A percentile compares a stretch with the other conserved stretches of the same genome.
Conservation (phyloP, 1,140 invertebrate genomes). For the Drosophila santomea region DNA sequence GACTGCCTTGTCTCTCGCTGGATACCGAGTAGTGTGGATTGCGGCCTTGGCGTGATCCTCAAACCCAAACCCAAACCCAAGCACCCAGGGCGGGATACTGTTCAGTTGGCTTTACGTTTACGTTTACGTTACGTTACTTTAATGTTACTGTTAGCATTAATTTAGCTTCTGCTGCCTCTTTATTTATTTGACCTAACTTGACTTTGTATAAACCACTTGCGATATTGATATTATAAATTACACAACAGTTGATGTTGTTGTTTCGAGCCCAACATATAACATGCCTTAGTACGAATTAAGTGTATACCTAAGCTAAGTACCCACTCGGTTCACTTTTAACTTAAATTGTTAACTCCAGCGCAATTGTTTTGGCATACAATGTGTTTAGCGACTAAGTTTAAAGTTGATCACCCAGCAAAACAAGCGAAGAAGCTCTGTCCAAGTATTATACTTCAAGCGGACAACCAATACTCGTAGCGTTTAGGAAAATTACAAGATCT, state of each 20-base stretch:
- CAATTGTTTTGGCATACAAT: constrained; percentile 18
- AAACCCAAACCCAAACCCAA: background rate
- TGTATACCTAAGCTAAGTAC: constrained; percentile 57
- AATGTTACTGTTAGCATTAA: constrained; percentile 42
- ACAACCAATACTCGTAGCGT: constrained; percentile 72
- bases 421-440: constrained; percentile 56
- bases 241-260: constrained; percentile 47
- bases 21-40: constrained; percentile 27
- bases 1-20: constrained; percentile 37
- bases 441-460: constrained; percentile 67
- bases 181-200: constrained; percentile 45
- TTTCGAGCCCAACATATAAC: constrained; percentile 56
- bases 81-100: constrained; percentile 11
- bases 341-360: constrained; percentile 24
- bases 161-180: constrained; percentile 35
- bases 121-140: constrained; percentile 32
- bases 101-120: constrained; percentile 32
- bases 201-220: constrained; percentile 42
- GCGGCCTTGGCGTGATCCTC: background rate
- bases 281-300: constrained; percentile 67
- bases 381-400: constrained; percentile 39
- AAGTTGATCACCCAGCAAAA: constrained; percentile 7
- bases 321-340: constrained; percentile 29
- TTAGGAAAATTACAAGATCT: constrained; percentile 43
- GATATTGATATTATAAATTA: constrained; percentile 52